Evolutionary conservation across 2,113 vertebrate species (phyloP).

Genomic region (Misgurnus mizolepis): DNA sequence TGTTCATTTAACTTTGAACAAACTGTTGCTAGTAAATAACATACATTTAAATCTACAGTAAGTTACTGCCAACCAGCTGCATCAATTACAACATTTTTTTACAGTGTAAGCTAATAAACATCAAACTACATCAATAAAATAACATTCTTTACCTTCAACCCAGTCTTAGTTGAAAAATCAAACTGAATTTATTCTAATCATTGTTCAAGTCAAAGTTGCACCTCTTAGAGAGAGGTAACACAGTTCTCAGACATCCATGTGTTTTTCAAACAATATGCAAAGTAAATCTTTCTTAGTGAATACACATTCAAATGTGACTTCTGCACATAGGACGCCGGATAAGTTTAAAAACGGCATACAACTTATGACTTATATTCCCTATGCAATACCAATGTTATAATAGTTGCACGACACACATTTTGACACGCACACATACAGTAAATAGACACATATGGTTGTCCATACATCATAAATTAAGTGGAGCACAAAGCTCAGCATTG

Average conservation of each 20-base stretch:
- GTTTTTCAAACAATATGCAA: background rate
- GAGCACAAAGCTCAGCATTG: background rate
- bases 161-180: background rate
- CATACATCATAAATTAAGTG: background rate
- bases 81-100: background rate
- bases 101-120: background rate
- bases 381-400: conserved; percentile 8
- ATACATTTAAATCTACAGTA: no score
- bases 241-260: background rate
- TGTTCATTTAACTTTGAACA: no score
- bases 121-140: background rate
- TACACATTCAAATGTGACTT: background rate
- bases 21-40: no score
- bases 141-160: no score
- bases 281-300: conserved; percentile 22
- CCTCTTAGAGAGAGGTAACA: background rate
- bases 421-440: background rate
- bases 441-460: background rate
- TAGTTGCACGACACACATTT: conserved; percentile 27
- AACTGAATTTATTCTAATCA: background rate
- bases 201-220: background rate
- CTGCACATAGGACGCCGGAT: background rate
- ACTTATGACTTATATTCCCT: background rate
- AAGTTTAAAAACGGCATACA: background rate
- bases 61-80: no score